Conservation (phyloP, 37 sponge, comb jelly and placozoan genomes). For the Bolinopsis microptera region DNA sequence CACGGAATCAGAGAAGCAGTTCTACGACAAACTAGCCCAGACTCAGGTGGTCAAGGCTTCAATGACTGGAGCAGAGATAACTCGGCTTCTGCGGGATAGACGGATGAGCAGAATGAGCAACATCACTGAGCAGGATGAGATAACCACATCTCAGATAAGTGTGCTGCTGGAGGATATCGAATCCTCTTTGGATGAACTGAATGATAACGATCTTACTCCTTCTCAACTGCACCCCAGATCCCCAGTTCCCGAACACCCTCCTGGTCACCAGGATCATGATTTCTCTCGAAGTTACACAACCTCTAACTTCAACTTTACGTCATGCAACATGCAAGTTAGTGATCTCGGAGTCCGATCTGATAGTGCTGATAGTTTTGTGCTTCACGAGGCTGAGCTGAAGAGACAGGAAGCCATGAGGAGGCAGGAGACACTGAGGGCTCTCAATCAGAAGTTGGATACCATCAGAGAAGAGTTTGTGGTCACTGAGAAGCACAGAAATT, state of each 20-base stretch:
- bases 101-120: constrained; percentile 20
- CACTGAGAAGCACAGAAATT: background rate
- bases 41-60: constrained; percentile 15
- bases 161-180: background rate
- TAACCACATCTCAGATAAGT: background rate
- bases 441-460: background rate
- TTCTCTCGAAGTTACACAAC: background rate
- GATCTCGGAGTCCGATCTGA: background rate
- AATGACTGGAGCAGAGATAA: constrained; percentile 26
- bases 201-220: background rate
- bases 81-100: background rate
- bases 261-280: background rate
- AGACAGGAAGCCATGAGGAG: background rate
- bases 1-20: constrained; percentile 2
- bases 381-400: background rate
- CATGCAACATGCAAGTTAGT: background rate
- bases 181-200: background rate
- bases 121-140: constrained; percentile 36
- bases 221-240: background rate
- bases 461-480: constrained; percentile 25
- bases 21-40: background rate
- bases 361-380: constrained; percentile 8
- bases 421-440: constrained; percentile 10
- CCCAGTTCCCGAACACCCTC: background rate
- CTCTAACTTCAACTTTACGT: background rate